Base-by-base conservation (phyloP, 2,888 invertebrate species). In the Drosophila neonasuta region DNA sequence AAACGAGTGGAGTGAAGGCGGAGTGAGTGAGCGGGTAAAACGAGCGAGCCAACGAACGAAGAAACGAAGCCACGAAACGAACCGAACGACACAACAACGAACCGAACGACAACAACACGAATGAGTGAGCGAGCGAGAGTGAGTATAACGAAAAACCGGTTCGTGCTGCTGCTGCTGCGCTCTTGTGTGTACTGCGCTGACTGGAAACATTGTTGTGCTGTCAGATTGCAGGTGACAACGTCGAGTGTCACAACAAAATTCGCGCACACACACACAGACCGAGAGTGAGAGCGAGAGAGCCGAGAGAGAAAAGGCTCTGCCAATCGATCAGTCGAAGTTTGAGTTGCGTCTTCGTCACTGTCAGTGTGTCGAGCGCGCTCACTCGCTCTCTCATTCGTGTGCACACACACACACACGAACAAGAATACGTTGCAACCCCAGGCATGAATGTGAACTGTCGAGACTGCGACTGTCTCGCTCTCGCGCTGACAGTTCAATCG, bases 221-320 rank as follows among this genome's bases (percentile, higher is more conserved):
- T 90, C 90, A 90, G 89, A 89, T 89, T 88, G 86, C 91, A 91
- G 91, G 90, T 91, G 91, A 91, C 91, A 91, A 88, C 87, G 88
- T 88, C 86, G 85, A 89, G 89, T 89, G 90, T 90, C 90, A 89
- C 83, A 88, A 56, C 62, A 68, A 41, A 57, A 71, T 57, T 51
- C 50, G 67, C 62, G 44, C 20, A 32, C 30, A 42, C 17, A 42
- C 32, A 44, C 24, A 45, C 49, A 20, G 4, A 50, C 44, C 41
- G 67, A 48, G 59, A 69, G 67, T 48, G 58, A 29, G 32, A 20
- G 48, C 6, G 51, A 49, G 57, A 29, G 39, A 24, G 46, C 36
- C 36, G n/a, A 24, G 42, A 15, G 30, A 44, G 49, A 49, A 55
- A 60, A 36, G 36, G 57, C 77, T 62, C 74, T 77, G 77, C 74